Percentiles rank a stretch among this genome's conserved stretches.
Evolutionary conservation across 2,888 invertebrate genomes (phyloP).

Genomic region (Pollenia labialis): DNA sequence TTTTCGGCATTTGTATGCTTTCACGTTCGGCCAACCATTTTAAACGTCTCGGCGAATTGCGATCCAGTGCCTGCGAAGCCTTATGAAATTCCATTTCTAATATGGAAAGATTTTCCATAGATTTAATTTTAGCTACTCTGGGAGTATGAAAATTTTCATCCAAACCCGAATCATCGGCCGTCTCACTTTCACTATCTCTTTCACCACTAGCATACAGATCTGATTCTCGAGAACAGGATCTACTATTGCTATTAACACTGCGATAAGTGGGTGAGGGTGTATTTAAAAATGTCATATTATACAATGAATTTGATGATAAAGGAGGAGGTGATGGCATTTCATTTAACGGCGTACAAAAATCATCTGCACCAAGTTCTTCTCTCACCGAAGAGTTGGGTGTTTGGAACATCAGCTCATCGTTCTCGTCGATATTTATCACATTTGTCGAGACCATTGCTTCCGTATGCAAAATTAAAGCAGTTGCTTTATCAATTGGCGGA

Average conservation of each 20-base stretch:
- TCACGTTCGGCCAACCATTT: conserved; percentile 79
- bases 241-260: conserved; percentile 76
- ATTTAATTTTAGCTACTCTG: conserved; percentile 83
- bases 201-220: conserved; percentile 78
- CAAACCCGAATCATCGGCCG: conserved; percentile 82
- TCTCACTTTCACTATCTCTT: conserved; percentile 78
- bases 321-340: conserved; percentile 79
- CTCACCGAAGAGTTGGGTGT: conserved; percentile 83
- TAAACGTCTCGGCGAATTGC: conserved; percentile 82
- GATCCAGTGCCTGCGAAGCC: conserved; percentile 82
- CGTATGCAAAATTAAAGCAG: conserved; percentile 34
- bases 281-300: conserved; percentile 74
- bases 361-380: conserved; percentile 78
- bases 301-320: conserved; percentile 64
- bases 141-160: conserved; percentile 84
- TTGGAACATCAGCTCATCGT: conserved; percentile 79
- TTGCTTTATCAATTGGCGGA: conserved; percentile 64
- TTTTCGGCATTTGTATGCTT: conserved; percentile 80
- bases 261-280: conserved; percentile 78
- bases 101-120: conserved; percentile 83
- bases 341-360: conserved; percentile 82
- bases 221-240: conserved; percentile 75
- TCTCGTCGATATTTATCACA: conserved; percentile 78
- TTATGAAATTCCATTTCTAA: conserved; percentile 83
- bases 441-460: conserved; percentile 57